These are phyloP conservation scores for Novumbra hubbsi DNA, from an alignment of 2,797 vertebrate genomes.

Conservation along the genomic window DNA sequence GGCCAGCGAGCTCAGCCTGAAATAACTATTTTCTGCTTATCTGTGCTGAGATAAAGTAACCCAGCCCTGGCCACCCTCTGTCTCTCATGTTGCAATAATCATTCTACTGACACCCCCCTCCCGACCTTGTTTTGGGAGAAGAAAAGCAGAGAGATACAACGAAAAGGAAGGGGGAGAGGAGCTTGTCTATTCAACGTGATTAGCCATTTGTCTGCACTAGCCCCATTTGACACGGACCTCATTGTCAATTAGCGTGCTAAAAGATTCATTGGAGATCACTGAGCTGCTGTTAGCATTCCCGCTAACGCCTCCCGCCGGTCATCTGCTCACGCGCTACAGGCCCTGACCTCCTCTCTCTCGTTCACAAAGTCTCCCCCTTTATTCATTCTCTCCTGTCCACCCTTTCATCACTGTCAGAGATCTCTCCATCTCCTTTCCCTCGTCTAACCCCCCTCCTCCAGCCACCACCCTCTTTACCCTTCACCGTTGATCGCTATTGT, in stretches of 20 bases:
- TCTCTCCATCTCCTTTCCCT: not conserved
- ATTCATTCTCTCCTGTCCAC: not conserved
- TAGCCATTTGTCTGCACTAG: not conserved
- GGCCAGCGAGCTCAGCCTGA: not conserved
- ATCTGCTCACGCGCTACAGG: not conserved
- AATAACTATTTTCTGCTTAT: not conserved
- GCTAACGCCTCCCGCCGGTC: not conserved
- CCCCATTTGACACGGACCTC: slow-evolving; percentile 1
- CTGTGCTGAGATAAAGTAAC: not conserved
- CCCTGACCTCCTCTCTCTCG: slow-evolving; percentile 2
- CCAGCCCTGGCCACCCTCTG: not conserved
- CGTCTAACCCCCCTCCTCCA: not conserved
- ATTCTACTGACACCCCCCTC: not conserved
- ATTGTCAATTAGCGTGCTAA: not conserved
- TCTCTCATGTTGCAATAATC: not conserved
- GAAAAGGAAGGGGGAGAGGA: not conserved
- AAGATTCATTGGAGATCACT: not conserved
- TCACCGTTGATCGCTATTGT: slow-evolving; percentile 76
- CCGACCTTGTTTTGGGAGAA: not conserved
- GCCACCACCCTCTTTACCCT: not conserved
- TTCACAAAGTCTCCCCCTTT: not conserved
- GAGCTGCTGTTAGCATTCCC: not conserved
- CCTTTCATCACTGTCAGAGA: not conserved
- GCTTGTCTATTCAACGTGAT: not conserved
- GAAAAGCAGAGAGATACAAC: not conserved